Conservation (phyloP, 2,888 invertebrate genomes). For the Torymus tubicola region DNA sequence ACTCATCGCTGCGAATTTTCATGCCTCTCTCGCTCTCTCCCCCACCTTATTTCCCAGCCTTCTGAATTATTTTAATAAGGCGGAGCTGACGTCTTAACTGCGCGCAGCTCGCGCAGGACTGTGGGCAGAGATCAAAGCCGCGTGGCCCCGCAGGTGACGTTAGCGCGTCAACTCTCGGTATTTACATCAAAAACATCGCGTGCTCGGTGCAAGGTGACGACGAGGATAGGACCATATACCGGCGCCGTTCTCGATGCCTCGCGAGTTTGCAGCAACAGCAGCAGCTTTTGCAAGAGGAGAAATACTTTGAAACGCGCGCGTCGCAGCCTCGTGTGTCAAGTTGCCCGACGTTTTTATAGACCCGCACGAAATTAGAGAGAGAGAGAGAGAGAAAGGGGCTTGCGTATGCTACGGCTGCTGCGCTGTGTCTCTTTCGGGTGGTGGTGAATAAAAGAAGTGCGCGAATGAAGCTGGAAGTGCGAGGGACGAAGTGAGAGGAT, state of each 20-base stretch:
- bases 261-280: not conserved
- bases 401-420: not conserved
- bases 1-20: slow-evolving; percentile 17
- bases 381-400: no score
- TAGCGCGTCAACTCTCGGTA: slow-evolving; percentile 58
- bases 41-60: no score
- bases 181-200: slow-evolving; percentile 68
- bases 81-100: slow-evolving; percentile 69
- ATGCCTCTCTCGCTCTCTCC: no score
- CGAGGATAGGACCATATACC: slow-evolving; percentile 11
- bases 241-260: not conserved
- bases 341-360: slow-evolving; percentile 71
- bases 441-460: slow-evolving; percentile 57
- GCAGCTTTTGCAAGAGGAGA: slow-evolving; percentile 4
- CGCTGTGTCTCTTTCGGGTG: slow-evolving; percentile 20
- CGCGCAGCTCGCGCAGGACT: not conserved
- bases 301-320: slow-evolving; percentile 42
- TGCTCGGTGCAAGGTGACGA: not conserved
- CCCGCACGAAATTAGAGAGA: slow-evolving; percentile 68
- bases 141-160: slow-evolving; percentile 64
- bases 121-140: slow-evolving; percentile 64
- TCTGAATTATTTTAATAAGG: slow-evolving; percentile 72
- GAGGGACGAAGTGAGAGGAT: not conserved
- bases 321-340: slow-evolving; percentile 62
- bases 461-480: slow-evolving; percentile 55